Percentiles rank a stretch among this genome's conserved stretches.
Conservation (phyloP, 2,113 vertebrate species). For the Corvus hawaiiensis region DNA sequence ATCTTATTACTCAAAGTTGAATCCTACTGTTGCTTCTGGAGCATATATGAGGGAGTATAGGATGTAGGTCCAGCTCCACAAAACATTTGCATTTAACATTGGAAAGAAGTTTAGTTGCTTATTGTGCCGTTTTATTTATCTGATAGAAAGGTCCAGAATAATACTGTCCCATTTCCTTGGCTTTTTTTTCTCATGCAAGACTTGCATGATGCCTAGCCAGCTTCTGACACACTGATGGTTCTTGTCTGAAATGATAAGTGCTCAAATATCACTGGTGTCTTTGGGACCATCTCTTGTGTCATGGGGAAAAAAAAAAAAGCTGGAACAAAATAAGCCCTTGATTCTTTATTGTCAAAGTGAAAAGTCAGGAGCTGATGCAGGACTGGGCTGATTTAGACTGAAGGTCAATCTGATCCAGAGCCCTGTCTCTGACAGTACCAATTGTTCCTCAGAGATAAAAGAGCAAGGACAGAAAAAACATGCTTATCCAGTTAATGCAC, state of each 20-base stretch:
- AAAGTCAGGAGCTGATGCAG: neutral
- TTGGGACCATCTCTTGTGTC: neutral
- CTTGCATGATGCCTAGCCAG: neutral
- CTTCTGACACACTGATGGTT: neutral
- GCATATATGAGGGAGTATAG: neutral
- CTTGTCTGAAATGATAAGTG: neutral
- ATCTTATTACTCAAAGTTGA: neutral
- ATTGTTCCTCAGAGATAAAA: neutral
- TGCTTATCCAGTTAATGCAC: neutral
- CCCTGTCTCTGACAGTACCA: neutral
- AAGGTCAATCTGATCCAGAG: neutral
- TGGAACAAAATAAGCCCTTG: neutral
- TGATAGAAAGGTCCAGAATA: neutral
- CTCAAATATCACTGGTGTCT: neutral
- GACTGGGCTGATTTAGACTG: neutral
- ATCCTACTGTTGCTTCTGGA: neutral
- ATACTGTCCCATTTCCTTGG: neutral
- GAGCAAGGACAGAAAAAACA: neutral
- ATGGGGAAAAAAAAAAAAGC: neutral
- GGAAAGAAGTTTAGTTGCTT: neutral
- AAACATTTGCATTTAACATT: neutral
- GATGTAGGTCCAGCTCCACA: neutral
- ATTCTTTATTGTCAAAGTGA: neutral
- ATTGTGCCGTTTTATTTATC: neutral
- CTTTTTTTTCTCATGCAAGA: neutral